Percentiles rank a stretch among this genome's conserved stretches.
phyloP scores from a whole-genome alignment of 2,113 vertebrate genomes.

The Sorex araneus region DNA sequence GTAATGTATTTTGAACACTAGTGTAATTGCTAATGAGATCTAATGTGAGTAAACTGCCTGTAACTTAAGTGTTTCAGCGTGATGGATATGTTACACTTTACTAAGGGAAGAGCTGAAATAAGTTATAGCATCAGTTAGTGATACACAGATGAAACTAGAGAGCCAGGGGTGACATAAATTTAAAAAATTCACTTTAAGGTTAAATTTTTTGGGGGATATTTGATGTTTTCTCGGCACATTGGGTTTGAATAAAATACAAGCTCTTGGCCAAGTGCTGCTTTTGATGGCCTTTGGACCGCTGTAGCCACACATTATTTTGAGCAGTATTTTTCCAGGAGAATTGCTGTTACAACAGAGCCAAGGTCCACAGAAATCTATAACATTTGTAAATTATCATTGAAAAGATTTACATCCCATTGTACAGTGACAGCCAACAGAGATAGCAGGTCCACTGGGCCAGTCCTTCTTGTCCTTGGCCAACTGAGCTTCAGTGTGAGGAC shows the following conservation, averaged over 20 bases:
- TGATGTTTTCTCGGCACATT: slow-evolving; percentile 58
- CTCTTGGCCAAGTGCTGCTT: slow-evolving; percentile 37
- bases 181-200: slow-evolving; percentile 61
- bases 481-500: too few relatives aligned
- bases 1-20: slow-evolving; percentile 88
- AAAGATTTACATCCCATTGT: slow-evolving; percentile 57
- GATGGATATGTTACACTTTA: slow-evolving; percentile 85
- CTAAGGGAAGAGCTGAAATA: slow-evolving; percentile 77
- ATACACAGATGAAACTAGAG: slow-evolving; percentile 76
- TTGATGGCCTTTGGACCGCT: slow-evolving; percentile 50
- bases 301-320: slow-evolving; percentile 59
- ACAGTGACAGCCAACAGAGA: slow-evolving; percentile 1
- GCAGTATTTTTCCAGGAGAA: slow-evolving; percentile 43
- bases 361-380: slow-evolving; percentile 34
- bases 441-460: background rate
- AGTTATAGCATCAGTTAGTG: slow-evolving; percentile 78
- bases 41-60: slow-evolving; percentile 87
- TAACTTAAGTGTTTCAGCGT: slow-evolving; percentile 82
- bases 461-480: background rate
- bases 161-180: slow-evolving; percentile 62
- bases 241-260: slow-evolving; percentile 65
- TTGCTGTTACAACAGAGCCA: slow-evolving; percentile 13
- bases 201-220: slow-evolving; percentile 46
- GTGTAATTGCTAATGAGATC: slow-evolving; percentile 87
- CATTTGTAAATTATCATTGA: slow-evolving; percentile 43